These are phyloP conservation scores for Tragelaphus imberbis DNA, from an alignment of 2,113 vertebrate species.

Conservation along the genomic window DNA sequence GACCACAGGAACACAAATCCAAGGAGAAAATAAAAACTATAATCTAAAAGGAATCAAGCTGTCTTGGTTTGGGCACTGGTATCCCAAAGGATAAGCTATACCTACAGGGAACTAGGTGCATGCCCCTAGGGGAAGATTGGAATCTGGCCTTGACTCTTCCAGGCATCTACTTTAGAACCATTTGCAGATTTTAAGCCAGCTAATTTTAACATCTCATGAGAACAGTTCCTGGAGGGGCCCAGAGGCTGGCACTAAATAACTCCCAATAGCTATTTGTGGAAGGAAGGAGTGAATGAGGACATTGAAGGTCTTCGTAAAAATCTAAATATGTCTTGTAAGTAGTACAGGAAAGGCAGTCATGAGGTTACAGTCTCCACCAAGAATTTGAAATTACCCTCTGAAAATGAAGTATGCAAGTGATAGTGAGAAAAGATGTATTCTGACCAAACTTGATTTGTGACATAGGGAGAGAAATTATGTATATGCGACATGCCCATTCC, in stretches of 20 bases:
- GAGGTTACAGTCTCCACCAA: not conserved
- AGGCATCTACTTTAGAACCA: not conserved
- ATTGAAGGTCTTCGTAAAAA: not conserved
- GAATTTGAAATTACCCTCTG: not conserved
- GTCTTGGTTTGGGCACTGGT: not conserved
- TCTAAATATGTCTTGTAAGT: not conserved
- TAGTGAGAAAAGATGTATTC: not conserved
- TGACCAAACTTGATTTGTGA: not conserved
- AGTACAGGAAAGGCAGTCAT: not conserved
- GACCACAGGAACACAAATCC: not conserved
- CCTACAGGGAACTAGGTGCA: not conserved
- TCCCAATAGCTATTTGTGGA: not conserved
- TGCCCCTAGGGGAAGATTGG: fast-evolving
- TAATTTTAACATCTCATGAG: not conserved
- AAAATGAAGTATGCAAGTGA: not conserved
- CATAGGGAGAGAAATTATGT: not conserved
- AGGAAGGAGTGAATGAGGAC: not conserved
- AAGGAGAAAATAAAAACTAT: not conserved
- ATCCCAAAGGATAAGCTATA: not conserved
- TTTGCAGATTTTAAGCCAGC: not conserved
- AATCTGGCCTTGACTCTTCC: not conserved
- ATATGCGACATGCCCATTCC: not conserved
- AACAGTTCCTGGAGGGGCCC: not conserved
- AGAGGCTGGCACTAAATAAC: not conserved
- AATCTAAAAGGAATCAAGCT: not conserved